Conservation (phyloP, 2,113 vertebrate species). For the Panurus biarmicus region DNA sequence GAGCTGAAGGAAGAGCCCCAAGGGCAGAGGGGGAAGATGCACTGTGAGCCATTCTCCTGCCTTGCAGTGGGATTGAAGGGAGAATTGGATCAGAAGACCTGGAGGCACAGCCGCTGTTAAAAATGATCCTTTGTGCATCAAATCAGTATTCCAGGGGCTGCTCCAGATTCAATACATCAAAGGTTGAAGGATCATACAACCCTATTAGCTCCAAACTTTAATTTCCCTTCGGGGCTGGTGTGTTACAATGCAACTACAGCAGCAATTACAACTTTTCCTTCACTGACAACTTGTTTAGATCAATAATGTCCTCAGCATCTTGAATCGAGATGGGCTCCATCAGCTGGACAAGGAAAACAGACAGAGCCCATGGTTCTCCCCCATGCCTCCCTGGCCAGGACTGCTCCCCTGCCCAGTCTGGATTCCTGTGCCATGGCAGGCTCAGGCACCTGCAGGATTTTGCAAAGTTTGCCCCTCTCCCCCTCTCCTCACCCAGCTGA, state of each 20-base stretch:
- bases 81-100: background rate
- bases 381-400: accelerated
- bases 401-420: too few relatives aligned
- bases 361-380: background rate
- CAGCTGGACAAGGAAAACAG: background rate
- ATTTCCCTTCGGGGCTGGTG: constrained; percentile 76
- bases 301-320: constrained; percentile 60
- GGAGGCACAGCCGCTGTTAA: constrained; percentile 19
- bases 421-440: background rate
- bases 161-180: constrained; percentile 70
- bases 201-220: constrained; percentile 78
- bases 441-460: accelerated
- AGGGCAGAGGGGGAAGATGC: background rate
- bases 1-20: background rate
- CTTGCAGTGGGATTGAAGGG: background rate
- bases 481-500: background rate
- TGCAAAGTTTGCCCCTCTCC: background rate
- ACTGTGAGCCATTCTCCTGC: background rate
- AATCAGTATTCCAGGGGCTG: constrained; percentile 68
- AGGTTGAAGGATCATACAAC: constrained; percentile 75
- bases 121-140: constrained; percentile 56
- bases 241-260: constrained; percentile 75
- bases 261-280: constrained; percentile 77
- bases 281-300: constrained; percentile 72
- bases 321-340: constrained; percentile 41